These are phyloP conservation scores for Tragelaphus eurycerus DNA, from an alignment of 2,797 vertebrate genomes.

Conservation along the genomic window DNA sequence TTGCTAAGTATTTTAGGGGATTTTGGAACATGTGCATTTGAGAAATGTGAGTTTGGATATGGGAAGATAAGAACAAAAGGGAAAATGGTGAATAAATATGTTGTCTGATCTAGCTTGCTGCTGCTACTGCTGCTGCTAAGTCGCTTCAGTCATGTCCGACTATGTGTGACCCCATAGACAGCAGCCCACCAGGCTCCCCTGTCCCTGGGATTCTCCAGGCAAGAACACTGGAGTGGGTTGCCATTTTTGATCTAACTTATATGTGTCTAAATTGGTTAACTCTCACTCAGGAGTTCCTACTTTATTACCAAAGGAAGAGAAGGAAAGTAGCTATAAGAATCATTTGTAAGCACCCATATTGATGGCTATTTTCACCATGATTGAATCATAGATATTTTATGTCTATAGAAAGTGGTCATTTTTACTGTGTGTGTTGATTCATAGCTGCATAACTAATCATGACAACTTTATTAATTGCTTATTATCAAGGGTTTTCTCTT, in stretches of 20 bases:
- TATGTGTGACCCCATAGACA: too few relatives aligned
- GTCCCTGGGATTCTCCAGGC: too few relatives aligned
- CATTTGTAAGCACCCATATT: background rate
- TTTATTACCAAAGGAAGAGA: conserved; percentile 31
- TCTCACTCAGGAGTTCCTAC: background rate
- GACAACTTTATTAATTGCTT: conserved; percentile 87
- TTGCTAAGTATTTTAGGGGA: background rate
- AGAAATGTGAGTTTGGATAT: background rate
- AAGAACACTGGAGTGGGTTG: too few relatives aligned
- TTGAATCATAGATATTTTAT: conserved; percentile 74
- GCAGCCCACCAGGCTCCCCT: too few relatives aligned
- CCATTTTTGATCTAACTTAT: background rate
- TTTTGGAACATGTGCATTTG: background rate
- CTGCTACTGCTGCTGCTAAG: too few relatives aligned
- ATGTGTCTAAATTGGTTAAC: background rate
- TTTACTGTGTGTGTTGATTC: conserved; percentile 83
- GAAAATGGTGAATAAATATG: background rate
- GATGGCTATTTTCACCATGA: conserved; percentile 49
- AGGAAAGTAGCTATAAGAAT: conserved; percentile 3
- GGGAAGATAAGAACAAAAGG: background rate
- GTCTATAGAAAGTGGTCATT: conserved; percentile 76
- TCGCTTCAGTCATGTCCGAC: rapidly evolving
- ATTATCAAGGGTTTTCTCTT: conserved; percentile 86
- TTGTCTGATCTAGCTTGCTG: background rate
- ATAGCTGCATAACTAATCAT: conserved; percentile 85